Evolutionary conservation across 2,888 invertebrate species (phyloP).

Genomic region (Teleiodes luculella): DNA sequence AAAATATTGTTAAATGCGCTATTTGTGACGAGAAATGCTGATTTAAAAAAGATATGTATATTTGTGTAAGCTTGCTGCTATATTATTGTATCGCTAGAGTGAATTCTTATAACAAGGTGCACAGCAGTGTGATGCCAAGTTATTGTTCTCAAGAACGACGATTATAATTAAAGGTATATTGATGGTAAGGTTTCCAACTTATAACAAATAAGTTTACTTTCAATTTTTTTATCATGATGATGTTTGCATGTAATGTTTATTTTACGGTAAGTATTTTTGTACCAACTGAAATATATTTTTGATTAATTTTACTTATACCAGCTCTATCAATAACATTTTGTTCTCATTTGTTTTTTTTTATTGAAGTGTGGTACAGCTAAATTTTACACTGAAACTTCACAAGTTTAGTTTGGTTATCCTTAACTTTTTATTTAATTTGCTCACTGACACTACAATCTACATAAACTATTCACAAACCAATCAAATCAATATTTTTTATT

Average conservation of each 20-base stretch:
- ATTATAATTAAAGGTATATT: too few relatives aligned
- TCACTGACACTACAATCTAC: slow-evolving; percentile 4
- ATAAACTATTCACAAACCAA: not conserved
- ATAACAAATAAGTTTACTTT: too few relatives aligned
- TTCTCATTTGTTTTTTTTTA: too few relatives aligned
- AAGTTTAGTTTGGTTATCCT: not conserved
- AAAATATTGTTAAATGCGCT: not conserved
- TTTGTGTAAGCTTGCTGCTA: not conserved
- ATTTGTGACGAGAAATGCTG: not conserved
- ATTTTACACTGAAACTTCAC: too few relatives aligned
- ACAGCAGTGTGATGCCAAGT: not conserved
- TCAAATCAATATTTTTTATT: too few relatives aligned
- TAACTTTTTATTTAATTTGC: not conserved
- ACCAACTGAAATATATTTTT: too few relatives aligned
- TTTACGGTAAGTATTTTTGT: too few relatives aligned
- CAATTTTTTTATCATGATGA: not conserved
- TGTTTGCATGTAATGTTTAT: too few relatives aligned
- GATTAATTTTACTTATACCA: too few relatives aligned
- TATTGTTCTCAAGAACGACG: not conserved
- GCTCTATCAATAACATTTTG: too few relatives aligned
- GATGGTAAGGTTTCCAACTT: too few relatives aligned
- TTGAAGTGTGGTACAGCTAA: too few relatives aligned
- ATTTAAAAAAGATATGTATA: not conserved
- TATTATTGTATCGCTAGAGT: not conserved
- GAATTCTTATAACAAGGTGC: not conserved